Evolutionary conservation across 2,797 vertebrate species (phyloP).

Genomic region (Dendrocincla tyrannina): DNA sequence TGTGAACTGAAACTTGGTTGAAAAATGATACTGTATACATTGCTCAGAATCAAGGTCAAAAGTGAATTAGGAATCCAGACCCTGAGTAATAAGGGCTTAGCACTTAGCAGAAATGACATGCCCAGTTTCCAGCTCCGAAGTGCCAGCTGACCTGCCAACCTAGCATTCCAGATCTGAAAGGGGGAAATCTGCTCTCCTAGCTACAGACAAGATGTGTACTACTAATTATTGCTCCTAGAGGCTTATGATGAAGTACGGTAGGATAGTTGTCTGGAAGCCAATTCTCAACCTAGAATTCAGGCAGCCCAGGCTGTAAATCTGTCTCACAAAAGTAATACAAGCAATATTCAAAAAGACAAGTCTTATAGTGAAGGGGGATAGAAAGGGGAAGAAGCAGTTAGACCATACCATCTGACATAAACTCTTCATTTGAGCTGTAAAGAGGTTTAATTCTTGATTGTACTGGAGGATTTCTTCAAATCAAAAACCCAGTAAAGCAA

Average conservation of each 20-base stretch:
- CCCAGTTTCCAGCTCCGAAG: slow-evolving; percentile 52
- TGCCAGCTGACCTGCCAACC: slow-evolving; percentile 69
- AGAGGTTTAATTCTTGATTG: neutral
- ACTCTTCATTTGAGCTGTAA: neutral
- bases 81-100: slow-evolving; percentile 61
- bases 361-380: neutral
- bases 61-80: slow-evolving; percentile 57
- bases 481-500: neutral
- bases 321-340: neutral
- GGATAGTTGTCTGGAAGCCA: slow-evolving; percentile 15
- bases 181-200: slow-evolving; percentile 60
- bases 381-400: neutral
- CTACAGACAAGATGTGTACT: slow-evolving; percentile 50
- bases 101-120: slow-evolving; percentile 61
- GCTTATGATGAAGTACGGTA: slow-evolving; percentile 20
- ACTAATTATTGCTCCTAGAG: slow-evolving; percentile 42
- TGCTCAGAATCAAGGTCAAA: slow-evolving; percentile 62
- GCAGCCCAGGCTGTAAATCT: neutral
- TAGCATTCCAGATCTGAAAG: slow-evolving; percentile 56
- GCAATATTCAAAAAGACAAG: neutral
- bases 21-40: slow-evolving; percentile 57
- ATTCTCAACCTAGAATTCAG: neutral
- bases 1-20: slow-evolving; percentile 1
- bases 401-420: neutral
- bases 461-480: neutral